phyloP scores from a whole-genome alignment of 2,113 vertebrate genomes.

The Charadrius vociferus region DNA sequence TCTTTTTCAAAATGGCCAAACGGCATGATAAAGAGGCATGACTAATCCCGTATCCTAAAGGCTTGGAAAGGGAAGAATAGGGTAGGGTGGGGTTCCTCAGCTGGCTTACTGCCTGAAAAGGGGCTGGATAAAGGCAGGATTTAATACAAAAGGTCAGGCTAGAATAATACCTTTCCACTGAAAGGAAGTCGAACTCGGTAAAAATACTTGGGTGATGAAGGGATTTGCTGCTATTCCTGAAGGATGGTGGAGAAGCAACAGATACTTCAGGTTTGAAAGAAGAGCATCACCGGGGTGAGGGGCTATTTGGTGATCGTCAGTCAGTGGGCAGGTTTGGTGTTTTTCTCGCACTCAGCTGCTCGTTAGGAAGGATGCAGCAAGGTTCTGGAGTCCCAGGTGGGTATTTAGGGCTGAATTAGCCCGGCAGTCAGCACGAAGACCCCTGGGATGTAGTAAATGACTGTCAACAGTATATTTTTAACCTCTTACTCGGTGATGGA shows the following conservation, averaged over 20 bases:
- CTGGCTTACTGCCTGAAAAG: background rate
- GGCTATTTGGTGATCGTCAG: background rate
- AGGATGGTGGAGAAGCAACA: background rate
- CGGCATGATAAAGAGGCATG: background rate
- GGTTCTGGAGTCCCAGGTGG: background rate
- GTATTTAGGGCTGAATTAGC: background rate
- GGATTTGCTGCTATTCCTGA: background rate
- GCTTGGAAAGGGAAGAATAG: conserved; percentile 1
- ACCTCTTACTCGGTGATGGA: background rate
- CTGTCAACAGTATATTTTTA: background rate
- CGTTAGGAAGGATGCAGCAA: background rate
- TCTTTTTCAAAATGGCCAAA: conserved; percentile 19
- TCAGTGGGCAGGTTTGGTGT: background rate
- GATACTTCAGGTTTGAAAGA: background rate
- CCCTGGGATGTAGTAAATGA: background rate
- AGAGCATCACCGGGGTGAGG: background rate
- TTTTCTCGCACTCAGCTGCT: background rate
- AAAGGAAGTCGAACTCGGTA: background rate
- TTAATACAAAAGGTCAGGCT: conserved; percentile 32
- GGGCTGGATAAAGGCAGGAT: conserved; percentile 20
- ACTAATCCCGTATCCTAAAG: conserved; percentile 29
- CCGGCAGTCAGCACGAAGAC: background rate
- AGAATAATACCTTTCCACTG: background rate
- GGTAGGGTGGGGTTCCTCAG: background rate
- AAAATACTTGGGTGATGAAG: background rate